Evolutionary conservation across 2,888 invertebrate genomes (phyloP).

Genomic region (Nephrotoma guestfalica): DNA sequence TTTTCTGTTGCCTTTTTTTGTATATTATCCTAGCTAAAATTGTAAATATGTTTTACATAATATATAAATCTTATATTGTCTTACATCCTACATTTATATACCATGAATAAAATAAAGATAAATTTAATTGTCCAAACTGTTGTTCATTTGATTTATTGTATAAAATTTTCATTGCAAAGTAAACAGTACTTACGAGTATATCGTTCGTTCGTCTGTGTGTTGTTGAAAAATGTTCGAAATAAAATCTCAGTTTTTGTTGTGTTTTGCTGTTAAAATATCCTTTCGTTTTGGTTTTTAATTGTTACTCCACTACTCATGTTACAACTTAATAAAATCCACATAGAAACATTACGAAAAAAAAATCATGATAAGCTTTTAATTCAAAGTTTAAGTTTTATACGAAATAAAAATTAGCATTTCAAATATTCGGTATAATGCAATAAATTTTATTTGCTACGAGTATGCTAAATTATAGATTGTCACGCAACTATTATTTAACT

Average conservation of each 20-base stretch:
- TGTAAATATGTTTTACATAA: not conserved
- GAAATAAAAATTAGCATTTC: not conserved
- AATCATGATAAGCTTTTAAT: not conserved
- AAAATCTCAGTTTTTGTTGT: not conserved
- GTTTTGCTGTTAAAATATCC: not conserved
- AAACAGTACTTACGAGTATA: not conserved
- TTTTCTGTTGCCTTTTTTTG: not conserved
- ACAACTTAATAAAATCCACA: not conserved
- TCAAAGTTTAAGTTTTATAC: not conserved
- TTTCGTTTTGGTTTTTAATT: not conserved
- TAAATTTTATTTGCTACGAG: not conserved
- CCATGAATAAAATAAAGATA: not conserved
- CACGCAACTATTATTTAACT: not conserved
- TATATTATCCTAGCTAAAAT: not conserved
- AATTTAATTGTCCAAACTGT: not conserved
- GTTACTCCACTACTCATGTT: not conserved
- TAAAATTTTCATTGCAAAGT: not conserved
- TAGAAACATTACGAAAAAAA: not conserved
- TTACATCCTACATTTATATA: not conserved
- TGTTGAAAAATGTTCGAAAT: not conserved
- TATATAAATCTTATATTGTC: not conserved
- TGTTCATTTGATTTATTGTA: not conserved
- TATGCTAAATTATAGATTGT: not conserved
- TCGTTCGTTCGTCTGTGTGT: not conserved
- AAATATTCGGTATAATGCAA: not conserved